Evolutionary conservation across 2,797 vertebrate genomes (phyloP), one percentile per base, ranked within the genome.

Genomic region (Parotocinclus haroldoi): DNA sequence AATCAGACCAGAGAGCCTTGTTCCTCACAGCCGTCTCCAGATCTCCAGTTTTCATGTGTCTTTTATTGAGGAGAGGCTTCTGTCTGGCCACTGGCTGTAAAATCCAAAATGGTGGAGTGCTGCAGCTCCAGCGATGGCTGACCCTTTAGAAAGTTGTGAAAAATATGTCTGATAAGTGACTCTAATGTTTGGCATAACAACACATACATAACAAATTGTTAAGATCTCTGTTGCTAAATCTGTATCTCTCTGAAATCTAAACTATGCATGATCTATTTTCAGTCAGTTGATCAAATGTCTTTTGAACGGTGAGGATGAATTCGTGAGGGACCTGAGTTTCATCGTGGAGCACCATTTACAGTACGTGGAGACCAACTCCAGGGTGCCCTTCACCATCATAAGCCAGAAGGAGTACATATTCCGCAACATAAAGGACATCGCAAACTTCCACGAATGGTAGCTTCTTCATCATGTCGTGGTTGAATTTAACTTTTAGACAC

Each of bases 351-450:
- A 93, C 53, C 90, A 94, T 71, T 78, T 98, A 1, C 87, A 85
- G 27, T 82, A 88, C 75, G 74, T 94, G 3, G 94, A 97, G 46
- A 81, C 72, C 0, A 90, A 82, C 66, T 74, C 78, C 14, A 81
- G 68, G 0, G 45, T 91, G 18, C 94, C 94, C 0, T 46, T 85
- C 1, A 84, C 86, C 0, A 85, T 98, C 10, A 79, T 92, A 72
- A 92, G 82, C 76, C 93, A 95, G 85, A 97, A 93, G 81, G 84
- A 93, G 0, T 83, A 88, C 39, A 93, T 98, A 73, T 99, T 98
- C 84, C 91, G 94, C 59, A 98, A 98, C 7, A 84, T 98, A 53
- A 89, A 86, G 53, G 94, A 97, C 63, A 92, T 98, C 36, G 58
- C 89, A 7, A 69, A 2, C 67, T 92, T 96, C 66, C 96, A 99